Evolutionary conservation across 2,113 vertebrate genomes (phyloP).

Genomic region (Daphoenositta chrysoptera): DNA sequence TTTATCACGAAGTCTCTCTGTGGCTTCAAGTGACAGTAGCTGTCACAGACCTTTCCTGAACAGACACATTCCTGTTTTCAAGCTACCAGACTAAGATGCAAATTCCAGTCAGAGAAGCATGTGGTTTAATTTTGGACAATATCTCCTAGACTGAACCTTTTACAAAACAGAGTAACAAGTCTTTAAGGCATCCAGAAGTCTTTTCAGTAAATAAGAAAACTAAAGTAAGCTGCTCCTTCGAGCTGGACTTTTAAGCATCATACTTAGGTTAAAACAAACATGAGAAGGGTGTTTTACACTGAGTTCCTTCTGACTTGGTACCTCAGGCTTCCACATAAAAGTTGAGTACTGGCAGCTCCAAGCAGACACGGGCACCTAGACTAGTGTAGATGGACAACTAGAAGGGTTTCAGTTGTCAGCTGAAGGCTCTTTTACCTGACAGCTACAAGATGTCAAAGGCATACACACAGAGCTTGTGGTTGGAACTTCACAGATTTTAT

Average conservation of each 20-base stretch:
- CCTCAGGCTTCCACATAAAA: not conserved
- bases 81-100: fast-evolving
- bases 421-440: not conserved
- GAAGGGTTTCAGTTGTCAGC: not conserved
- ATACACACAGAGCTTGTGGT: not conserved
- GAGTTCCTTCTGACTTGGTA: not conserved
- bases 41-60: not conserved
- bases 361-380: not conserved
- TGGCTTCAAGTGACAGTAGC: not conserved
- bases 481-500: not conserved
- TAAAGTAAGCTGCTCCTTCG: not conserved
- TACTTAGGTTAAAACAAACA: not conserved
- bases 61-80: not conserved
- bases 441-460: not conserved
- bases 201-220: not conserved
- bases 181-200: not conserved
- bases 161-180: not conserved
- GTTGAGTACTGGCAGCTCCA: not conserved
- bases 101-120: not conserved
- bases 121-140: not conserved
- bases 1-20: not conserved
- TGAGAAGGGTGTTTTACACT: not conserved
- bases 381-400: not conserved
- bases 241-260: not conserved
- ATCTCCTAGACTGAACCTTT: not conserved